Conservation (phyloP, 2,888 invertebrate species). For the Andrena haemorrhoa region DNA sequence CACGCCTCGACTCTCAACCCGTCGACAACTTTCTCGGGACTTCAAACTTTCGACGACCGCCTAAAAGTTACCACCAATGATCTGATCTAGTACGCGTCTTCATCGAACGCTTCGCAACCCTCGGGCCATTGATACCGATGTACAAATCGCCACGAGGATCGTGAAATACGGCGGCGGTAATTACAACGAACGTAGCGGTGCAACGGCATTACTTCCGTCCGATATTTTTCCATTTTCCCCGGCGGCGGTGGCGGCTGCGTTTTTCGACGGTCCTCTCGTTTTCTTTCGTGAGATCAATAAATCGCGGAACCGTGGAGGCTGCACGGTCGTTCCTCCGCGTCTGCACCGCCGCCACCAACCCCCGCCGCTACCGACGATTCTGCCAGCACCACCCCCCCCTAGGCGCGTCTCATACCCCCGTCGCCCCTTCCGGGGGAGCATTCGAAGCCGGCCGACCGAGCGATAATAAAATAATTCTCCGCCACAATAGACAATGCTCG, state of each 20-base stretch:
- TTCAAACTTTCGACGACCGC: no score
- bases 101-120: background rate
- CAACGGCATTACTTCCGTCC: conserved; percentile 52
- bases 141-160: conserved; percentile 30
- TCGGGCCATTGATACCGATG: conserved; percentile 13
- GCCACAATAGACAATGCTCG: conserved; percentile 83
- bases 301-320: conserved; percentile 66
- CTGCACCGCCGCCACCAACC: conserved; percentile 26
- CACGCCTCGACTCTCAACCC: no score
- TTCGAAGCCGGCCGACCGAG: conserved; percentile 74
- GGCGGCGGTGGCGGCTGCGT: conserved; percentile 48
- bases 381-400: background rate
- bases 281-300: conserved; percentile 72
- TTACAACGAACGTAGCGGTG: conserved; percentile 44
- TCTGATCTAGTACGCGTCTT: background rate
- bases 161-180: conserved; percentile 43
- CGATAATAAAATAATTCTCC: conserved; percentile 84
- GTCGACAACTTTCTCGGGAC: no score
- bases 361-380: conserved; percentile 15
- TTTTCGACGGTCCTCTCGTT: conserved; percentile 66
- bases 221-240: conserved; percentile 63
- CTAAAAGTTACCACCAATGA: no score
- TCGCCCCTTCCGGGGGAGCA: conserved; percentile 44
- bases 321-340: conserved; percentile 63
- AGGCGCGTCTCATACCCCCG: conserved; percentile 14